These are phyloP conservation scores for Astreopora myriophthalma DNA, from an alignment of 64 coral and sea anemone genomes.

Conservation along the genomic window DNA sequence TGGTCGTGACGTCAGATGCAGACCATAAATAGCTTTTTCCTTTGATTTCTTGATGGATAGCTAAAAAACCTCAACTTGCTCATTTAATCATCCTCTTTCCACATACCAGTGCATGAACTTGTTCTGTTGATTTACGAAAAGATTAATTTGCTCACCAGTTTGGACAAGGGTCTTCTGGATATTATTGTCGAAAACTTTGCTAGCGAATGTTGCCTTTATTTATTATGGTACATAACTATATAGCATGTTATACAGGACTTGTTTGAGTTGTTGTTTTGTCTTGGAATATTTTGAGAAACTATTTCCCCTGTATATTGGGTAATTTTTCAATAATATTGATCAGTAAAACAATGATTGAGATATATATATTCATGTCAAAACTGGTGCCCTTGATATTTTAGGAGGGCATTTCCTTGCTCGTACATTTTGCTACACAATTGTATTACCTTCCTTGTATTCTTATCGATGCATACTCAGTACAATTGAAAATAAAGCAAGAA, in stretches of 20 bases:
- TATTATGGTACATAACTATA: background rate
- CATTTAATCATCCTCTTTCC: too few relatives aligned
- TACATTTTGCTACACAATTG: constrained; percentile 35
- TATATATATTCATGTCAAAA: background rate
- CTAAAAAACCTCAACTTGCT: too few relatives aligned
- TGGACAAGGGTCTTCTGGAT: background rate
- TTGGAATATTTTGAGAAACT: background rate
- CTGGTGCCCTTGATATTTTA: background rate
- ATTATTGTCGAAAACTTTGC: background rate
- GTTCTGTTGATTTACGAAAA: background rate
- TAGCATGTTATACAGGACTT: background rate
- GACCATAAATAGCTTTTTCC: too few relatives aligned
- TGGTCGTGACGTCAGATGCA: too few relatives aligned
- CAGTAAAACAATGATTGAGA: background rate
- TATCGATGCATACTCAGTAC: constrained; percentile 41
- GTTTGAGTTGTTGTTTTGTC: background rate
- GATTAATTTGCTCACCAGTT: background rate
- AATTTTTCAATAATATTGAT: background rate
- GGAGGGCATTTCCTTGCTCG: background rate
- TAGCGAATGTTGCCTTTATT: background rate
- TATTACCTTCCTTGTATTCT: constrained; percentile 35
- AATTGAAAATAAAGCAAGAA: constrained; percentile 22
- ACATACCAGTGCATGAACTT: too few relatives aligned
- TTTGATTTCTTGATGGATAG: too few relatives aligned
- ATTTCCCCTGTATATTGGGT: background rate